Evolutionary conservation across 2,888 invertebrate genomes (phyloP).

Genomic region (Strigamia maritima): DNA sequence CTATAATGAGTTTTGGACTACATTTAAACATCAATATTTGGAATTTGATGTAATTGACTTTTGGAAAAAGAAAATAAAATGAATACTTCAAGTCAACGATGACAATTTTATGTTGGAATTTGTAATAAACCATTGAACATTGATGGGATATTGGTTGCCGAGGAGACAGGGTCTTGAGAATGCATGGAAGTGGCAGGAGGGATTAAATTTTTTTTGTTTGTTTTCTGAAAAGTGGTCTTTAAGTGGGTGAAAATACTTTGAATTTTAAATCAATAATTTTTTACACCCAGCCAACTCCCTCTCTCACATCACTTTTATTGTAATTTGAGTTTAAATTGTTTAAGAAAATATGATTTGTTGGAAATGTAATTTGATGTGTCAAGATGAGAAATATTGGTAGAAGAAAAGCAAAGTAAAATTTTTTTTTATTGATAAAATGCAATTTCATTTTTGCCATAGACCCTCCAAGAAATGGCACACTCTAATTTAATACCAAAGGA

Average conservation of each 20-base stretch:
- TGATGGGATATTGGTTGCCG: background rate
- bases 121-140: background rate
- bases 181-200: background rate
- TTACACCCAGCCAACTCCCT: background rate
- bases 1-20: background rate
- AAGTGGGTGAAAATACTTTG: background rate
- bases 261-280: background rate
- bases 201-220: background rate
- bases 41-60: conserved; percentile 4
- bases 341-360: too few species aligned
- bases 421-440: too few species aligned
- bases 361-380: too few species aligned
- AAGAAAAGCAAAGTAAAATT: too few species aligned
- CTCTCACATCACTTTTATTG: too few species aligned
- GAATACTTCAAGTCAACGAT: background rate
- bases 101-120: background rate
- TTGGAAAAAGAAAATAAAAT: background rate
- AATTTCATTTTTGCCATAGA: too few species aligned
- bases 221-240: background rate
- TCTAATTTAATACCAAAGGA: background rate
- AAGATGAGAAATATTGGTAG: too few species aligned
- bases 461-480: background rate
- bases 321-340: too few species aligned
- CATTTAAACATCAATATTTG: background rate
- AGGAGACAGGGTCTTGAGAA: background rate